Percentiles rank a stretch among this genome's conserved stretches.
These are phyloP conservation scores for Harpagifer antarcticus DNA, from an alignment of 2,797 vertebrate species.

Conservation along the genomic window DNA sequence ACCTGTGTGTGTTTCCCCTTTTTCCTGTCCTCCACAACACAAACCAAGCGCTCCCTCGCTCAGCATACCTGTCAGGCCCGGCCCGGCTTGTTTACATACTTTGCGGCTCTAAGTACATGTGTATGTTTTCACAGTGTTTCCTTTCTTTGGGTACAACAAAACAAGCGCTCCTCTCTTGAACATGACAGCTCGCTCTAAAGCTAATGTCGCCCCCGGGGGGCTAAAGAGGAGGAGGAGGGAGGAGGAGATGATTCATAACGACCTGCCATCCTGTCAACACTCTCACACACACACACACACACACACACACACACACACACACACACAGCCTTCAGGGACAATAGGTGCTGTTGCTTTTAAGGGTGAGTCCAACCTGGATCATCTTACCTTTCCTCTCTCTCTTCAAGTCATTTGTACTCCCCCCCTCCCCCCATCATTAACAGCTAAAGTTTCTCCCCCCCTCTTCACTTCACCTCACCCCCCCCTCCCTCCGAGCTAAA, in stretches of 20 bases:
- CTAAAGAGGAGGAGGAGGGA: conserved; percentile 22
- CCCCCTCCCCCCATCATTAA: conserved; percentile 65
- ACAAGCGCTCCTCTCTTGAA: conserved; percentile 79
- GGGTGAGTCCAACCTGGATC: conserved; percentile 82
- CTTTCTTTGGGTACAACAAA: conserved; percentile 77
- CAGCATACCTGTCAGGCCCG: conserved; percentile 42
- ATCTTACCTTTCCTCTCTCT: conserved; percentile 76
- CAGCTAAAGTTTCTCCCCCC: conserved; percentile 74
- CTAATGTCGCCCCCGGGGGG: conserved; percentile 65
- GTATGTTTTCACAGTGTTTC: conserved; percentile 79
- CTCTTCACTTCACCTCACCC: conserved; percentile 21
- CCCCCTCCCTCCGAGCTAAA: conserved; percentile 43
- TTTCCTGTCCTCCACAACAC: neutral
- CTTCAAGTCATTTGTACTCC: conserved; percentile 69
- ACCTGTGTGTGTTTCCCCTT: conserved; percentile 22
- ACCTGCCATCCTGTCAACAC: conserved; percentile 69
- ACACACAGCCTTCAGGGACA: conserved; percentile 70
- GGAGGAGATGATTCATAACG: conserved; percentile 73
- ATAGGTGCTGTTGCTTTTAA: conserved; percentile 84
- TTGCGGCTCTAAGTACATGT: conserved; percentile 78
- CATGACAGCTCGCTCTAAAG: conserved; percentile 75
- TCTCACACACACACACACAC: conserved; percentile 34
- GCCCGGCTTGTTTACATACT: conserved; percentile 74
- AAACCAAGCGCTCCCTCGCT: conserved; percentile 50
- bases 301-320: conserved; percentile 19